Conservation (phyloP, 2,797 vertebrate genomes). For the Sebastes matsubarae region DNA sequence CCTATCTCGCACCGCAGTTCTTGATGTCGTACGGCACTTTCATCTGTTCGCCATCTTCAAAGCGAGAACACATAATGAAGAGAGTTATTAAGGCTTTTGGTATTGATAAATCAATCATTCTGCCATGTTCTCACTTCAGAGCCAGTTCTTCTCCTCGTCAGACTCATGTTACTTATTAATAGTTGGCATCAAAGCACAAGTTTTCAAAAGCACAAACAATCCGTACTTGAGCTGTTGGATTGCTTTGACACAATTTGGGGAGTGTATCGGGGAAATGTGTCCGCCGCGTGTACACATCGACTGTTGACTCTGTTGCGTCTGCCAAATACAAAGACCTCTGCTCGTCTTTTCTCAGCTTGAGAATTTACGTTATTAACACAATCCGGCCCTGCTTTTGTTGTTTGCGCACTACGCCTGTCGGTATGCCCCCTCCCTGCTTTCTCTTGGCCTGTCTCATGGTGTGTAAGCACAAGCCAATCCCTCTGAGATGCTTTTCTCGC, state of each 20-base stretch:
- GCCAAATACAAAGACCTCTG: conserved; percentile 43
- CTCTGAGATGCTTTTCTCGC: conserved; percentile 72
- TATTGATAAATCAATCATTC: conserved; percentile 68
- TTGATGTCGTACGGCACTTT: conserved; percentile 54
- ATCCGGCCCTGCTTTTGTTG: conserved; percentile 48
- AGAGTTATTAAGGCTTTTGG: conserved; percentile 40
- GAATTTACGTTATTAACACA: conserved; percentile 58
- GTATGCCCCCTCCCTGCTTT: conserved; percentile 33
- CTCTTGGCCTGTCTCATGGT: conserved; percentile 68
- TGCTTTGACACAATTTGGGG: conserved; percentile 30
- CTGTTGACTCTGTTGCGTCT: conserved; percentile 14
- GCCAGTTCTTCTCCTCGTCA: conserved; percentile 33
- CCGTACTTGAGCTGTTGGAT: conserved; percentile 19
- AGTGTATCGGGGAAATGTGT: conserved; percentile 11
- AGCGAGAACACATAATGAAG: conserved; percentile 52
- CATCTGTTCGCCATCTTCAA: conserved; percentile 63
- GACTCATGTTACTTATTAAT: conserved; percentile 54
- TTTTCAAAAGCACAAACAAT: conserved; percentile 44
- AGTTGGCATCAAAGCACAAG: conserved; percentile 59
- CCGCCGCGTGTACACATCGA: background rate
- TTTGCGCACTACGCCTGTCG: conserved; percentile 41
- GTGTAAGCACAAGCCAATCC: conserved; percentile 78
- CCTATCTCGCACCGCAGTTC: conserved; percentile 16
- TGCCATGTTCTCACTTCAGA: conserved; percentile 50
- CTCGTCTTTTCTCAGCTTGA: conserved; percentile 18